phyloP scores from a whole-genome alignment of 2,888 invertebrate species.

The Chorisops tibialis region DNA sequence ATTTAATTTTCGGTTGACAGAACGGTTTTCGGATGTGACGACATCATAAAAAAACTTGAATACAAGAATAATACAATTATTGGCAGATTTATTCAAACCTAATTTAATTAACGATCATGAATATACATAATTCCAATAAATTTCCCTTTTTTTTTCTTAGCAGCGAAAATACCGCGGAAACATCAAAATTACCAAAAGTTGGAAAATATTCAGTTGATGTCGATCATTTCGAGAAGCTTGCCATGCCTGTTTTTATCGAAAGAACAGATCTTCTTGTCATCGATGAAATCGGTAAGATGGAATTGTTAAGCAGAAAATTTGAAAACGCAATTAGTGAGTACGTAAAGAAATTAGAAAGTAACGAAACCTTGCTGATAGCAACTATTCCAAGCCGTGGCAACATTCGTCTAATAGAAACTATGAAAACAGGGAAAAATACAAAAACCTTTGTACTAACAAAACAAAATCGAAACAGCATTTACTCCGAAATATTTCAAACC shows the following conservation, averaged over 20 bases:
- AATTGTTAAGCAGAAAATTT: conserved; percentile 44
- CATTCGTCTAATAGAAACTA: conserved; percentile 38
- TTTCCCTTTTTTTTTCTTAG: background rate
- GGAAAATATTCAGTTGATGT: conserved; percentile 63
- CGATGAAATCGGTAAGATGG: conserved; percentile 51
- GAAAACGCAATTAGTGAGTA: conserved; percentile 36
- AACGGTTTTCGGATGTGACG: too few species aligned
- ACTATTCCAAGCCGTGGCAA: conserved; percentile 39
- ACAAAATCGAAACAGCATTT: conserved; percentile 41
- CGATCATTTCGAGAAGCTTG: conserved; percentile 59
- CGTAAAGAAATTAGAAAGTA: conserved; percentile 23
- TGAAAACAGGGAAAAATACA: conserved; percentile 38
- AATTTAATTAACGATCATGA: too few species aligned
- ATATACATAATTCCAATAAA: too few species aligned
- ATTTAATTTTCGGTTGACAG: too few species aligned
- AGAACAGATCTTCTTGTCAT: conserved; percentile 37
- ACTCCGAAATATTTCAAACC: conserved; percentile 35
- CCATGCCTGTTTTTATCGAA: conserved; percentile 52
- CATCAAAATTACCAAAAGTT: conserved; percentile 47
- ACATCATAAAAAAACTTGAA: too few species aligned
- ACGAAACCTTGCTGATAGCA: conserved; percentile 36
- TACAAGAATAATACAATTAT: too few species aligned
- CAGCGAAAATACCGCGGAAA: conserved; percentile 33
- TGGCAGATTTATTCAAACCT: too few species aligned
- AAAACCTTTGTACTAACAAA: conserved; percentile 40